Conservation (phyloP, 2,888 invertebrate genomes). For the Epinotia ramella region DNA sequence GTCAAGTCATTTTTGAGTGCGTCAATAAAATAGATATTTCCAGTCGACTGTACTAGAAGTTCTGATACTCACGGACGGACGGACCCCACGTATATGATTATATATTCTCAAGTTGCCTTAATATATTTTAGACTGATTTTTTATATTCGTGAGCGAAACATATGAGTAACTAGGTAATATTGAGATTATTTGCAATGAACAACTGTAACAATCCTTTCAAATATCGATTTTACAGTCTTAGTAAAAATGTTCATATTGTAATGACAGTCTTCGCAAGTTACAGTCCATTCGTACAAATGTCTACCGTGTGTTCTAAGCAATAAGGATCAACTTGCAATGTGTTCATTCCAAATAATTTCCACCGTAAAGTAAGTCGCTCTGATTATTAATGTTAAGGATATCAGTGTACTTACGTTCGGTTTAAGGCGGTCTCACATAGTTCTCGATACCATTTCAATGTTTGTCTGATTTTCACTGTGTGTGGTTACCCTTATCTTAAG, state of each 20-base stretch:
- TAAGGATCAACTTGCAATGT: neutral
- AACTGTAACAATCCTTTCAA: neutral
- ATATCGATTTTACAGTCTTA: neutral
- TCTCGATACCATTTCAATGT: constrained; percentile 3
- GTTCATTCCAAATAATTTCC: neutral
- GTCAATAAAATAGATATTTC: too few species aligned
- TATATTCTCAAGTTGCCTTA: constrained; percentile 88
- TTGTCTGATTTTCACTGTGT: neutral
- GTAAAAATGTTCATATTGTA: neutral
- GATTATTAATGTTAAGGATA: constrained; percentile 49
- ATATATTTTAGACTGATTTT: constrained; percentile 89
- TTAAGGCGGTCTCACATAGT: constrained; percentile 53
- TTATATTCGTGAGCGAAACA: constrained; percentile 75
- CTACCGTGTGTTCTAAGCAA: neutral
- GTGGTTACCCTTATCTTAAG: neutral
- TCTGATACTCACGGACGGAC: constrained; percentile 56
- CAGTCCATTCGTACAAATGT: neutral
- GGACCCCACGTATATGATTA: constrained; percentile 58
- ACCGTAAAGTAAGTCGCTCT: constrained; percentile 57
- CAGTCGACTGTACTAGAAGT: neutral
- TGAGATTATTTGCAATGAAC: neutral
- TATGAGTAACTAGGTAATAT: constrained; percentile 58
- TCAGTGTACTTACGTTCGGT: constrained; percentile 63
- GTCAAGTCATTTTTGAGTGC: too few species aligned
- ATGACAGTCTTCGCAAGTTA: too few species aligned